Conservation (phyloP, 2,113 vertebrate species). For the Hemibagrus wyckioides region DNA sequence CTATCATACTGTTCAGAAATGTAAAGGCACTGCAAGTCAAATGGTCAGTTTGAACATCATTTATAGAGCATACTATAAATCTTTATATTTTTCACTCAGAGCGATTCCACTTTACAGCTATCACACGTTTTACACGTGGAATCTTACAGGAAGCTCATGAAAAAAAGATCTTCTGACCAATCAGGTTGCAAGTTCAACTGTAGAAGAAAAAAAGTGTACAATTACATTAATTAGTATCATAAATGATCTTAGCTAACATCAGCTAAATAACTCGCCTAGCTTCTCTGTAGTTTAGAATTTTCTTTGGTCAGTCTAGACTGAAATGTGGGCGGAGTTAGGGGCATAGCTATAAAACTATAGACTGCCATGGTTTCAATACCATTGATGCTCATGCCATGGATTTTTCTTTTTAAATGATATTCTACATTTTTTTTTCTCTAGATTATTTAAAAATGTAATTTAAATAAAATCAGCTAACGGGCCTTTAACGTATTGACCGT, state of each 20-base stretch:
- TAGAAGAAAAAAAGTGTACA: background rate
- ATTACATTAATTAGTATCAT: background rate
- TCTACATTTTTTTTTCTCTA: background rate
- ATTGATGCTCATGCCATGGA: background rate
- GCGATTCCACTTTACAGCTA: background rate
- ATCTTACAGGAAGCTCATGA: background rate
- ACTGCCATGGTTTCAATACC: too few species aligned
- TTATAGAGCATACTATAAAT: background rate
- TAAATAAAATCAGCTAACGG: background rate
- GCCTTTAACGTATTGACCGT: background rate
- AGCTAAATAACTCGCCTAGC: background rate
- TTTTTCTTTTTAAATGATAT: background rate
- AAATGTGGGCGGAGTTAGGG: background rate
- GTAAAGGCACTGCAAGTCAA: background rate
- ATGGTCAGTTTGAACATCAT: background rate
- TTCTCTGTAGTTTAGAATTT: background rate
- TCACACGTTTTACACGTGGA: background rate
- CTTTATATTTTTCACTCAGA: background rate
- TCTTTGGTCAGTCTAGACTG: background rate
- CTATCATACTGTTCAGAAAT: background rate
- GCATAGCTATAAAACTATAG: background rate
- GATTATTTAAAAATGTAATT: too few species aligned
- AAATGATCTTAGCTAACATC: background rate
- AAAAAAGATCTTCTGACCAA: background rate
- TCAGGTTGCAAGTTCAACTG: background rate